A percentile compares a stretch with the other conserved stretches of the same genome.
Evolutionary conservation across 2,888 invertebrate species (phyloP).

Genomic region (Melolontha melolontha): DNA sequence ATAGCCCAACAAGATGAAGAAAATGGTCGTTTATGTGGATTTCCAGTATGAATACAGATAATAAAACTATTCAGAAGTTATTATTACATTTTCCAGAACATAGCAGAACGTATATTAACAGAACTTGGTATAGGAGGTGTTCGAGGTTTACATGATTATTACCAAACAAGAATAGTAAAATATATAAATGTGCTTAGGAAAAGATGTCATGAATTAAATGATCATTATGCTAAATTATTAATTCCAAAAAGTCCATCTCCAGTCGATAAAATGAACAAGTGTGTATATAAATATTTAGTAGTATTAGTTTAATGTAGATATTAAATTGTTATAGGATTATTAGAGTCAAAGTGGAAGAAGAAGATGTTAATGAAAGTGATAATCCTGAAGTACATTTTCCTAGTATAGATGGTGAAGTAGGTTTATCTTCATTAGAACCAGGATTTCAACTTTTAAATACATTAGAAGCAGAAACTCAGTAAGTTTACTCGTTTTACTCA

Average conservation of each 20-base stretch:
- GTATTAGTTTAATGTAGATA: conserved; percentile 34
- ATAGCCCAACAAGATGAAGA: conserved; percentile 68
- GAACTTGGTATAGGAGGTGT: conserved; percentile 73
- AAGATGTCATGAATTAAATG: conserved; percentile 57
- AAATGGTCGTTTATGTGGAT: conserved; percentile 62
- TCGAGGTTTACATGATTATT: conserved; percentile 70
- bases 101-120: conserved; percentile 71
- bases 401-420: conserved; percentile 57
- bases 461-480: conserved; percentile 60
- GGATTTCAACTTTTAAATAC: conserved; percentile 60
- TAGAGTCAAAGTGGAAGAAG: conserved; percentile 57
- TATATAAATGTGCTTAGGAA: conserved; percentile 58
- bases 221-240: conserved; percentile 55
- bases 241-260: conserved; percentile 55
- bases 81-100: conserved; percentile 65
- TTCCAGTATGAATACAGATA: conserved; percentile 51
- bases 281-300: conserved; percentile 42
- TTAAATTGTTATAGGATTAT: conserved; percentile 49
- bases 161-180: conserved; percentile 65
- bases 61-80: conserved; percentile 10
- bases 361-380: conserved; percentile 55
- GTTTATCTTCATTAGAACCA: conserved; percentile 57
- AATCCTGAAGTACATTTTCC: conserved; percentile 59
- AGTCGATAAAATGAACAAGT: conserved; percentile 56
- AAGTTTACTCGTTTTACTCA: conserved; percentile 35